Evolutionary conservation across 2,888 invertebrate species (phyloP).

Genomic region (Amphipyra tragopoginis): DNA sequence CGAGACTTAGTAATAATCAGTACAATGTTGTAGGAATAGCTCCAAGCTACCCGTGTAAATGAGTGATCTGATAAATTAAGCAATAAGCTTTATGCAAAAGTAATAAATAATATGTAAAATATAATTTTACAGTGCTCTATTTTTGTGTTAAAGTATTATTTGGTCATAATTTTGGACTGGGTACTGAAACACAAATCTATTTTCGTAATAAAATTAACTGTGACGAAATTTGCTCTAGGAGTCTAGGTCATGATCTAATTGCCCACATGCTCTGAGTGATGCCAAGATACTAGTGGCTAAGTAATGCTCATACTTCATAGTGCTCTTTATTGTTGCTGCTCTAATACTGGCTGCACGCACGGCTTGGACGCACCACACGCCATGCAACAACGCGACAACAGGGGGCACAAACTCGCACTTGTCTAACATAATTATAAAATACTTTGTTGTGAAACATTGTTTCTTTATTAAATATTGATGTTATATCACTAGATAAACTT

Average conservation of each 20-base stretch:
- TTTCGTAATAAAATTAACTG: constrained; percentile 55
- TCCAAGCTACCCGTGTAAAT: constrained; percentile 63
- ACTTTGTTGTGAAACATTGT: constrained; percentile 13
- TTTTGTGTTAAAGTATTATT: constrained; percentile 53
- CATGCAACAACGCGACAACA: constrained; percentile 1
- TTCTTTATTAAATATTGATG: constrained; percentile 6
- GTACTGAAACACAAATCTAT: constrained; percentile 56
- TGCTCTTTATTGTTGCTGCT: constrained; percentile 14
- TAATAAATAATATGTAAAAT: constrained; percentile 64
- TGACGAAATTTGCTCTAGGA: constrained; percentile 46
- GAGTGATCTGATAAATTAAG: constrained; percentile 72
- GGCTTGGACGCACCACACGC: background rate
- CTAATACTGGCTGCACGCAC: background rate
- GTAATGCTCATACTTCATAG: constrained; percentile 6
- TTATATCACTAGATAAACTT: background rate
- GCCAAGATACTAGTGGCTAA: constrained; percentile 40
- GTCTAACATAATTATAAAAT: constrained; percentile 12
- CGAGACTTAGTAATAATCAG: constrained; percentile 36
- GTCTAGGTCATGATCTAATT: constrained; percentile 51
- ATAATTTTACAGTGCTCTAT: constrained; percentile 66
- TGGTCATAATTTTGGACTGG: constrained; percentile 48
- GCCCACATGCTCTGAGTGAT: constrained; percentile 32
- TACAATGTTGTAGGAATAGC: constrained; percentile 60
- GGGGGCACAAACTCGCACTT: constrained; percentile 14
- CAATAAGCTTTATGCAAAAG: constrained; percentile 63